phyloP scores from a whole-genome alignment of 2,113 vertebrate species.

The Python bivittatus region DNA sequence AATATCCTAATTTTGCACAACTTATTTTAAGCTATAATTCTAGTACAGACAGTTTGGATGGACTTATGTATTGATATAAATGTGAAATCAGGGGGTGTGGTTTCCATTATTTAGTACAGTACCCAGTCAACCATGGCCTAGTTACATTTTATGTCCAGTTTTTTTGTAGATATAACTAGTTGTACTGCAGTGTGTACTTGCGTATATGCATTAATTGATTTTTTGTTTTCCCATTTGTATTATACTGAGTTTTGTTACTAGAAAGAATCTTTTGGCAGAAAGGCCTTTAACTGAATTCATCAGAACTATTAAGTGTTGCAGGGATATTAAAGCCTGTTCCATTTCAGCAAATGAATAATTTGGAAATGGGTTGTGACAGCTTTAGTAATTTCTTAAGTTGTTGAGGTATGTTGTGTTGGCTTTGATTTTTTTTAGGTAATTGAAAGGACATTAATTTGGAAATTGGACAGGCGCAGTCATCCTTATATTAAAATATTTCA shows the following conservation, averaged over 20 bases:
- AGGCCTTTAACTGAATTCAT: background rate
- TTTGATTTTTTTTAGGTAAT: background rate
- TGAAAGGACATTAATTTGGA: background rate
- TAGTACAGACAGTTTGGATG: background rate
- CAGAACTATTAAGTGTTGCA: background rate
- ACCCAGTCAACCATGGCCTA: background rate
- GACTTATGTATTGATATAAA: background rate
- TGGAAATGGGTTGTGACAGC: background rate
- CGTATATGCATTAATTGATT: background rate
- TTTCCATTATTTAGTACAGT: background rate
- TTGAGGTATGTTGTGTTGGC: background rate
- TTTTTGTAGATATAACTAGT: background rate
- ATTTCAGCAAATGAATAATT: background rate
- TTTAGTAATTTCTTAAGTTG: slow-evolving; percentile 13
- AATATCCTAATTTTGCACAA: background rate
- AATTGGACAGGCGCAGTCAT: background rate
- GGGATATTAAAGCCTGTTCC: background rate
- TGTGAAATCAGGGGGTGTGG: background rate
- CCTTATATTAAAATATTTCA: background rate
- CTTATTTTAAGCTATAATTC: background rate
- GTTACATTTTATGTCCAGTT: background rate
- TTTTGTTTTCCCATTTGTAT: slow-evolving; percentile 14
- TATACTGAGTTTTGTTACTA: slow-evolving; percentile 3
- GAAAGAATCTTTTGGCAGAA: background rate
- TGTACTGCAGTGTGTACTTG: background rate